These are phyloP conservation scores for Allophyes oxyacanthae DNA, from an alignment of 2,888 invertebrate genomes.

Conservation along the genomic window DNA sequence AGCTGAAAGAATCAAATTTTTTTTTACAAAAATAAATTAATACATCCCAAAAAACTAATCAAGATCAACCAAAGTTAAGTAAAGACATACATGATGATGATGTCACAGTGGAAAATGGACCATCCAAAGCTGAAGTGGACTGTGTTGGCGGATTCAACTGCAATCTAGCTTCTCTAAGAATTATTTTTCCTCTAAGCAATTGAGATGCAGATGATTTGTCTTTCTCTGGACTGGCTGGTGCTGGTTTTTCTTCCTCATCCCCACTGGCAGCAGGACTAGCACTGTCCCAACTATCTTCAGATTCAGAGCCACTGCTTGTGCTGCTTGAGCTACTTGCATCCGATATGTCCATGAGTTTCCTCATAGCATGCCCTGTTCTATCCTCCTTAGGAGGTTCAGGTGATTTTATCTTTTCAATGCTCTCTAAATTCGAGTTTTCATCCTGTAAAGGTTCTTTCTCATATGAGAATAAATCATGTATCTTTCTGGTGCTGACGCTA, in stretches of 20 bases:
- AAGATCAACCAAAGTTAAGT: neutral
- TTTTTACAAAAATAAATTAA: conserved; percentile 18
- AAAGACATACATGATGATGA: conserved; percentile 79
- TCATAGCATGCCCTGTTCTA: conserved; percentile 82
- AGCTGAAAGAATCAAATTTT: conserved; percentile 72
- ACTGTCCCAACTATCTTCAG: conserved; percentile 85
- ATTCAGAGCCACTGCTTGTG: conserved; percentile 83
- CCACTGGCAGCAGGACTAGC: conserved; percentile 78
- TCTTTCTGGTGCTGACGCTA: conserved; percentile 70
- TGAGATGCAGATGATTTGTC: conserved; percentile 84
- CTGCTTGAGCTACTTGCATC: conserved; percentile 85
- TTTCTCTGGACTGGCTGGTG: conserved; percentile 83
- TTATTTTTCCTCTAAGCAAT: conserved; percentile 90
- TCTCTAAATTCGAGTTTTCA: conserved; percentile 81
- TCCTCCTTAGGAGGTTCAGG: conserved; percentile 78
- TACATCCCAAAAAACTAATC: neutral
- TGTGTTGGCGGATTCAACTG: conserved; percentile 88
- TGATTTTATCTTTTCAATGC: conserved; percentile 73
- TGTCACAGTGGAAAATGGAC: conserved; percentile 90
- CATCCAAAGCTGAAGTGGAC: conserved; percentile 88
- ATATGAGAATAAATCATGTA: conserved; percentile 79
- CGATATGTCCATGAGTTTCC: conserved; percentile 85
- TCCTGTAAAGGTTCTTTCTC: conserved; percentile 82
- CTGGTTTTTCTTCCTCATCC: conserved; percentile 78
- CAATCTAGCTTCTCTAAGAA: conserved; percentile 91